Evolutionary conservation across 2,797 vertebrate genomes (phyloP), one percentile per base, ranked within the genome.

Genomic region (Epinephelus awoara): DNA sequence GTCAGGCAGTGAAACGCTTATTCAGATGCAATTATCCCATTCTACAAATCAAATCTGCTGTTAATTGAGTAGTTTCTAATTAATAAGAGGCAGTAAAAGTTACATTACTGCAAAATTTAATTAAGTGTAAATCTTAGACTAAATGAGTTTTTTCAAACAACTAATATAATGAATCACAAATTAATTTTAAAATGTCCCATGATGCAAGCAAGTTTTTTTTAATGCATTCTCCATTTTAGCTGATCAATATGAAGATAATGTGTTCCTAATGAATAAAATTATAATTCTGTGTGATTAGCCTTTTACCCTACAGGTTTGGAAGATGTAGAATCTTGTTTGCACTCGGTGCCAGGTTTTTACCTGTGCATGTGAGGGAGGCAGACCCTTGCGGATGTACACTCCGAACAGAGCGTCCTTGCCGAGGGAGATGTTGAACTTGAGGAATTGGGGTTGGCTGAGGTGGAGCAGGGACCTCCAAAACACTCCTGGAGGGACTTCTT

Each of bases 341-440:
- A 15, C 44, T 40, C 19, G 2, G 54, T 34, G 67, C 14, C 12
- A 29, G 49, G 52, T 55, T 38, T 42, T 68, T 90, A 94, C 98
- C 97, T 99, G 98, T 62, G 98, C 99, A 49, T 99, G 98, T n/a
- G 98, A 99, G 15, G 98, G 98, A 5, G 98, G 97, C 84, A 99
- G 96, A 55, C 98, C 98, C 92, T 99, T 99, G 83, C 98, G 96
- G 50, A 98, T 98, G 73, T 99, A 99, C 15, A 99, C 98, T 75
- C 98, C 98, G 11, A 99, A 98, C 86, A 99, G 84, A 34, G 98
- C 98, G 47, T 98, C 98, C 92, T 97, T 98, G 92, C 98, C 97
- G 86, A 99, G 97, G 51, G 98, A 99, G 91, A 99, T 98, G 96
- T 99, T 99, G 96, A 99, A 99, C 90, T 99, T 99, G 76, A 99